Percentiles rank a stretch among this genome's conserved stretches.
These are phyloP conservation scores for Drosophila lacicola DNA, from an alignment of 2,888 invertebrate genomes.

Conservation along the genomic window DNA sequence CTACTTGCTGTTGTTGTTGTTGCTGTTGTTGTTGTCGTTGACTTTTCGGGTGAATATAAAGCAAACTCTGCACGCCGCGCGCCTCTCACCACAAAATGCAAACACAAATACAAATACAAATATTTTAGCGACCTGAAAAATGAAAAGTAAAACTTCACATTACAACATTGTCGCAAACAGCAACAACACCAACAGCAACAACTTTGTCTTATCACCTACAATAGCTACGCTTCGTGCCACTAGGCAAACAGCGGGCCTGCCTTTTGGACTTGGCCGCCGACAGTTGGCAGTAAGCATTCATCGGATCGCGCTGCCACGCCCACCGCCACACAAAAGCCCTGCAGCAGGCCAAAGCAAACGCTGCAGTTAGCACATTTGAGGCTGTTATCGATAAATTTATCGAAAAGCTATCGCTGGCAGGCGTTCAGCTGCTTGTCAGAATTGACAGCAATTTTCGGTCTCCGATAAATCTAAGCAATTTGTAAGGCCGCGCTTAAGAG, in stretches of 20 bases:
- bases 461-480: no score
- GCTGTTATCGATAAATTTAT: constrained; percentile 6
- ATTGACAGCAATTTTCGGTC: no score
- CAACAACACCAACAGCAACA: constrained; percentile 35
- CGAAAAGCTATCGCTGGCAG: not conserved
- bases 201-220: constrained; percentile 55
- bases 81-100: constrained; percentile 48
- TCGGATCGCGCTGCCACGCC: constrained; percentile 3
- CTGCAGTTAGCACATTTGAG: not conserved
- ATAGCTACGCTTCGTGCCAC: constrained; percentile 46
- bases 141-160: constrained; percentile 50
- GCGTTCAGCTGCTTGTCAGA: no score
- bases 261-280: constrained; percentile 41
- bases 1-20: constrained; percentile 8
- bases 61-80: constrained; percentile 34
- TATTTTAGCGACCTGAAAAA: constrained; percentile 69
- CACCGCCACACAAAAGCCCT: not conserved
- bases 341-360: not conserved
- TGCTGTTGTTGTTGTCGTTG: constrained; percentile 41
- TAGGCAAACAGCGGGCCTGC: constrained; percentile 45
- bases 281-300: constrained; percentile 17
- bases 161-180: constrained; percentile 49
- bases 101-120: constrained; percentile 66
- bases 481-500: not conserved
- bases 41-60: constrained; percentile 65